Evolutionary conservation across 2,888 invertebrate species (phyloP).

Genomic region (Ariolimax columbianus): DNA sequence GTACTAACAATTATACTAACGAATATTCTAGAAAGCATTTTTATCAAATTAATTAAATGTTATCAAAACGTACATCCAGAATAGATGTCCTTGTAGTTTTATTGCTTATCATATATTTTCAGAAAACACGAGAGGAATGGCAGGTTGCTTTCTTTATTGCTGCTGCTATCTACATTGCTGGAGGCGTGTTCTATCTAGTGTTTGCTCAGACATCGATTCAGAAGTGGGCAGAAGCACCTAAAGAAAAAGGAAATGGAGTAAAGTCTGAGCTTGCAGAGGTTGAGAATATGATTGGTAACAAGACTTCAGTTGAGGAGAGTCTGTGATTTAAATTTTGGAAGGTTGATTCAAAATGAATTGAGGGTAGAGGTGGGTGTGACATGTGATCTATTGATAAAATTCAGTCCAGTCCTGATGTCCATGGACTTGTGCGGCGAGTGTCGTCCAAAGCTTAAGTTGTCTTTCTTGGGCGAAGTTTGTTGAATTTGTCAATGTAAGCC

Average conservation of each 20-base stretch:
- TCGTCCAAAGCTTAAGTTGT: no score
- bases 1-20: no score
- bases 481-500: no score
- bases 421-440: no score
- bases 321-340: not conserved
- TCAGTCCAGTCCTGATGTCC: no score
- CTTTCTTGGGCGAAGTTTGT: no score
- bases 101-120: not conserved
- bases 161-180: slow-evolving; percentile 62
- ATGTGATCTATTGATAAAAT: not conserved
- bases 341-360: not conserved
- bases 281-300: not conserved
- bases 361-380: not conserved
- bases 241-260: not conserved
- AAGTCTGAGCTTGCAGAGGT: not conserved
- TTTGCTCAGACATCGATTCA: slow-evolving; percentile 27
- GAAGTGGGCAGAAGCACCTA: slow-evolving; percentile 28
- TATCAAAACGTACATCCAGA: no score
- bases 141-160: slow-evolving; percentile 68
- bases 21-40: no score
- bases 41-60: no score
- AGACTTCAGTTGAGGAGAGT: not conserved
- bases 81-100: no score
- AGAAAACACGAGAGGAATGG: slow-evolving; percentile 69
- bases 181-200: slow-evolving; percentile 59